These are phyloP conservation scores for Vollenhovia emeryi DNA, from an alignment of 1,140 invertebrate species.

Conservation along the genomic window DNA sequence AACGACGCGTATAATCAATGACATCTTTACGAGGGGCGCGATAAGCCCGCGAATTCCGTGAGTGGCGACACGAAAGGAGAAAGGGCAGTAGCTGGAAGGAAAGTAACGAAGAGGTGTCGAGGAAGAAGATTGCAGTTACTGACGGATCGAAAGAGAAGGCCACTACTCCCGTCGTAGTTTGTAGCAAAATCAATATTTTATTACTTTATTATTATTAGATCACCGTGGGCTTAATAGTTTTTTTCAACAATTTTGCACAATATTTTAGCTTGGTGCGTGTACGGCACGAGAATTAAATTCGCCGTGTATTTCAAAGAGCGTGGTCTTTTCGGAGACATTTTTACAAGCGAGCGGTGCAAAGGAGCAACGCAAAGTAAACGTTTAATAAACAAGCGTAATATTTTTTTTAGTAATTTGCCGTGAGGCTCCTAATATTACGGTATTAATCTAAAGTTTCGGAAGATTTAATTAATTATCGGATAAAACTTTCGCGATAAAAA, in stretches of 20 bases:
- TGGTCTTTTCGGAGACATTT: background rate
- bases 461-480: background rate
- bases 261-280: background rate
- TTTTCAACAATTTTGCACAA: background rate
- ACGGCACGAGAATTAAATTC: background rate
- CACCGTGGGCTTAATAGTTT: background rate
- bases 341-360: background rate
- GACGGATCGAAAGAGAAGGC: background rate
- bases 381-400: background rate
- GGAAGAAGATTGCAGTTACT: background rate
- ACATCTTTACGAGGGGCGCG: constrained; percentile 75
- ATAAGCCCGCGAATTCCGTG: constrained; percentile 65
- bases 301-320: background rate
- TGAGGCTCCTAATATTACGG: background rate
- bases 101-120: background rate
- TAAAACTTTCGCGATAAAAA: background rate
- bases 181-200: background rate
- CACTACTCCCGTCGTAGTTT: background rate
- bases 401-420: background rate
- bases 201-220: too few species aligned
- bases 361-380: background rate
- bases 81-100: background rate
- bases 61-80: constrained; percentile 37
- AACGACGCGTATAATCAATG: constrained; percentile 75
- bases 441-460: background rate